phyloP scores from a whole-genome alignment of 2,888 invertebrate species.

The Unio delphinus region DNA sequence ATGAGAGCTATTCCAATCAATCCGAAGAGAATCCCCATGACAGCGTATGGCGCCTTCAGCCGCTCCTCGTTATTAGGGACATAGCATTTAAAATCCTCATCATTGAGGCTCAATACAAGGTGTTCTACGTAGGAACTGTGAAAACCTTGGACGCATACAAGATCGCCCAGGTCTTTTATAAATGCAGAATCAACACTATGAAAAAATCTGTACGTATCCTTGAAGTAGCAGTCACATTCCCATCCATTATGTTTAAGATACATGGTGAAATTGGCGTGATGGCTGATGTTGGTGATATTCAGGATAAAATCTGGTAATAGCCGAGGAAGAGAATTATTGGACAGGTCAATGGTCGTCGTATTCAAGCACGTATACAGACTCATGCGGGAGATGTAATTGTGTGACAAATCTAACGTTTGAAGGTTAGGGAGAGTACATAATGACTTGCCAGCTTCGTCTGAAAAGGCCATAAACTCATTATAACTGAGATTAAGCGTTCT shows the following conservation, averaged over 20 bases:
- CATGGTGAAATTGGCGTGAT: conserved; percentile 17
- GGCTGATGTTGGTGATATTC: conserved; percentile 14
- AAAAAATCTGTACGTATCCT: conserved; percentile 41
- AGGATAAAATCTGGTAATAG: conserved; percentile 18
- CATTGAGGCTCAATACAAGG: conserved; percentile 14
- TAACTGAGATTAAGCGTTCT: conserved; percentile 29
- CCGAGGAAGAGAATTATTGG: conserved; percentile 31
- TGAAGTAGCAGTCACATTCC: conserved; percentile 42
- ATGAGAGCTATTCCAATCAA: conserved; percentile 21
- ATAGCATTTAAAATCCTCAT: conserved; percentile 22
- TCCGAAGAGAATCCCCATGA: conserved; percentile 23
- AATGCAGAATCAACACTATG: conserved; percentile 22
- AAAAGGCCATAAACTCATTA: conserved; percentile 38
- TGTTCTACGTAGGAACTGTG: conserved; percentile 30
- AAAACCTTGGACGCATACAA: conserved; percentile 31
- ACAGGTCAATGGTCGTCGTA: conserved; percentile 33
- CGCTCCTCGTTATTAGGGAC: conserved; percentile 1
- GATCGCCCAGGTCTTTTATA: conserved; percentile 7
- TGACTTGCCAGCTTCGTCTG: conserved; percentile 21
- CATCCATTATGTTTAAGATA: conserved; percentile 35
- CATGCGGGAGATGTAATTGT: conserved; percentile 26
- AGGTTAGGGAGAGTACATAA: conserved; percentile 35
- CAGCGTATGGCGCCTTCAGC: conserved; percentile 19
- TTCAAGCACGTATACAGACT: conserved; percentile 22
- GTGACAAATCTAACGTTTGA: conserved; percentile 30